Conservation (phyloP, 2,113 vertebrate genomes). For the Danio rerio region DNA sequence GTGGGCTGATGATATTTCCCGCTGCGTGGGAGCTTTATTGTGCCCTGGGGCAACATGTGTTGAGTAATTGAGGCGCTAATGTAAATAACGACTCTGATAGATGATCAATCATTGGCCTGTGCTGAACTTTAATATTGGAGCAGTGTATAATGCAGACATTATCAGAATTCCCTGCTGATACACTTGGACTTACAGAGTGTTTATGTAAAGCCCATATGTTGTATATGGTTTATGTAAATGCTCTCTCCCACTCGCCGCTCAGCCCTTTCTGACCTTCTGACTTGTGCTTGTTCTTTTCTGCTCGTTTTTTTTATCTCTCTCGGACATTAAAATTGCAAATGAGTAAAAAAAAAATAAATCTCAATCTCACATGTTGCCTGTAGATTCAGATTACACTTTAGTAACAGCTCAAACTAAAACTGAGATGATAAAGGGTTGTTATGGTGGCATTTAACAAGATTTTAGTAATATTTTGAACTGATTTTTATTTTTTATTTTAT, state of each 20-base stretch:
- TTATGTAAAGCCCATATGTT: slow-evolving; percentile 50
- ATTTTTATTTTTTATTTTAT: too few relatives aligned
- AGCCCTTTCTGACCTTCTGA: neutral
- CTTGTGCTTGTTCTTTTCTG: neutral
- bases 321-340: neutral
- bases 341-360: neutral
- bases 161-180: slow-evolving; percentile 59
- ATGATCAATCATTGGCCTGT: slow-evolving; percentile 63
- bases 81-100: slow-evolving; percentile 67
- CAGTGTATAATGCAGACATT: slow-evolving; percentile 63
- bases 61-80: slow-evolving; percentile 71
- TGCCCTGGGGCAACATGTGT: slow-evolving; percentile 62
- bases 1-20: slow-evolving; percentile 54
- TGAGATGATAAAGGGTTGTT: too few relatives aligned
- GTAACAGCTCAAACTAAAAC: neutral
- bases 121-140: slow-evolving; percentile 64
- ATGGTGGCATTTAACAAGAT: too few relatives aligned
- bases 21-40: slow-evolving; percentile 57
- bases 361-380: neutral
- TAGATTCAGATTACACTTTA: neutral
- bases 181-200: slow-evolving; percentile 28
- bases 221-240: slow-evolving; percentile 10
- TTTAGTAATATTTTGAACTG: too few relatives aligned
- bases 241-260: neutral
- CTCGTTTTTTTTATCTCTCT: neutral